These are phyloP conservation scores for Muscicapa comitata DNA, from an alignment of 2,797 vertebrate genomes.

Conservation along the genomic window DNA sequence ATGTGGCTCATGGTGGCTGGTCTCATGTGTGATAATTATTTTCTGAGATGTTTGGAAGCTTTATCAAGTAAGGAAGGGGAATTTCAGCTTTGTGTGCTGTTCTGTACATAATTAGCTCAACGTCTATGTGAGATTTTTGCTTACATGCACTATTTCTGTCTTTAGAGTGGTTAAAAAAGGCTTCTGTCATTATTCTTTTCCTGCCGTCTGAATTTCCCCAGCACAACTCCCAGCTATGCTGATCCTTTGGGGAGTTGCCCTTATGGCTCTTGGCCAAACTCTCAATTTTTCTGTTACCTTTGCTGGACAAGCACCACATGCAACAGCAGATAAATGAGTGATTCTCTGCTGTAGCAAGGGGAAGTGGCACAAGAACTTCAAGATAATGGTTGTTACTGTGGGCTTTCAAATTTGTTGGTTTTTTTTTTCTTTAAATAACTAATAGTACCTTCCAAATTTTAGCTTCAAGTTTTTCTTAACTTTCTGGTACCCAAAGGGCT, in stretches of 20 bases:
- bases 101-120: not conserved
- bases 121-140: not conserved
- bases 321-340: not conserved
- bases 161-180: not conserved
- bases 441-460: not conserved
- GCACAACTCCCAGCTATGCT: not conserved
- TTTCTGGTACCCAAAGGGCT: not conserved
- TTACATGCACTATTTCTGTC: accelerated
- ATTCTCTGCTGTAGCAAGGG: not conserved
- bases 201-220: not conserved
- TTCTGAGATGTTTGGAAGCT: not conserved
- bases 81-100: not conserved
- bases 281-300: not conserved
- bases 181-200: not conserved
- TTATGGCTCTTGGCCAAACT: not conserved
- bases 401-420: not conserved
- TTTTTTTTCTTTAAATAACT: not conserved
- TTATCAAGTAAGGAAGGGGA: not conserved
- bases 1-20: not conserved
- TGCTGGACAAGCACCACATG: not conserved
- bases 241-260: not conserved
- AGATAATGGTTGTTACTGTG: not conserved
- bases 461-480: not conserved
- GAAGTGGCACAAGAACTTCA: not conserved
- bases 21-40: not conserved